Evolutionary conservation across 2,888 invertebrate species (phyloP), one percentile per base, ranked within the genome.

Genomic region (Merodon equestris): DNA sequence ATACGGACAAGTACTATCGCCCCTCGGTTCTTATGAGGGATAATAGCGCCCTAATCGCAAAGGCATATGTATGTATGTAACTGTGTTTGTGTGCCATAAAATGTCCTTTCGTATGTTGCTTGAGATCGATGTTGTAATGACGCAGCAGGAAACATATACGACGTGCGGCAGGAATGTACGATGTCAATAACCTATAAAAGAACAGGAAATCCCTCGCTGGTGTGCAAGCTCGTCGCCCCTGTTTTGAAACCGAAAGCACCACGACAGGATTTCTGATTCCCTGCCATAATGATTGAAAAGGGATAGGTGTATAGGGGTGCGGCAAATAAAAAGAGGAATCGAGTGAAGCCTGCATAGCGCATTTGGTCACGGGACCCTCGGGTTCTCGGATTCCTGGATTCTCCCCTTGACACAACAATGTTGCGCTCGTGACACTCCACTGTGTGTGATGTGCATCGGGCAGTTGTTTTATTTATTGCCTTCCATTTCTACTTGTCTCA

Each of bases 161-260:
- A 1, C 40, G 40, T 40, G 40, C 27, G 1, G 51, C 19, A 56
- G 27, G 27, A 27, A 27, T 27, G 27, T 27, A 4, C 42, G 48
- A 64, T 79, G 79, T 74, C 79, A 79, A 79, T 79, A 70, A 79
- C 79, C 73, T 42, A 64, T 60, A 68, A 64, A 60, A 2, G 27
- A 70, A 68, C 74, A 79, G 68, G 64, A 73, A 73, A 73, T 63
- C 64, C 54, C 48, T 58, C 50, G 68, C 14, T 54, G 27, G 38
- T 48, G 48, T 4, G 7, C n/a, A 48, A 38, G 40, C 27, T 45
- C 45, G 50, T 40, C 50, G 54, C 61, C 51, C 57, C 53, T 61
- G 45, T 42, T 53, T 63, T 19, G 50, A 19, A 40, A 38, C 14
- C 47, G 27, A 54, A 34, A 64, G 48, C 50, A 36, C 54, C 45